Conservation (phyloP, 2,888 invertebrate genomes). For the Heliconius charithonia region DNA sequence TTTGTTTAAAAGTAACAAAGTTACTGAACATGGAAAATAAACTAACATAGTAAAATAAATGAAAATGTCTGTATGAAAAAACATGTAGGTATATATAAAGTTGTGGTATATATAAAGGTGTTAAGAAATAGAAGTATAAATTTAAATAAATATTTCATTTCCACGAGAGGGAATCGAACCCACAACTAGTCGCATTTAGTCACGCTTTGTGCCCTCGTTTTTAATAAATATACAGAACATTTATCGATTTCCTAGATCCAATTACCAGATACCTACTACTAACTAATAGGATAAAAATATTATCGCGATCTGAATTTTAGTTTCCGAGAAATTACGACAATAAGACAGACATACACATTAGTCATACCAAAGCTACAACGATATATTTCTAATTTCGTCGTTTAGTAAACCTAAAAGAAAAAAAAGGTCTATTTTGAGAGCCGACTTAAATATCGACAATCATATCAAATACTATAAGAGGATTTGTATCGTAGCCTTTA, state of each 20-base stretch:
- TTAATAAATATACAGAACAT: too few species aligned
- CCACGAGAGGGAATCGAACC: too few species aligned
- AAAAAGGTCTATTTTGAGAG: neutral
- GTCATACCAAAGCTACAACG: neutral
- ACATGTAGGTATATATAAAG: neutral
- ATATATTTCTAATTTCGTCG: neutral
- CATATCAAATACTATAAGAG: conserved; percentile 14
- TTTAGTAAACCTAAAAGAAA: neutral
- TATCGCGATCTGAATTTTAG: too few species aligned
- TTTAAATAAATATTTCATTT: too few species aligned
- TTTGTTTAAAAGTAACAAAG: neutral
- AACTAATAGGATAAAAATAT: too few species aligned
- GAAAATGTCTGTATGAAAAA: neutral
- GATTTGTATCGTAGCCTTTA: neutral
- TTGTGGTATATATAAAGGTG: too few species aligned
- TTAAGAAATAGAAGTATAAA: too few species aligned
- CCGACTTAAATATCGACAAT: conserved; percentile 1
- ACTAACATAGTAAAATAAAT: neutral
- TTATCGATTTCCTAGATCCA: too few species aligned
- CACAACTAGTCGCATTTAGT: too few species aligned
- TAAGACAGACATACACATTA: neutral
- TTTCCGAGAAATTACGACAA: too few species aligned
- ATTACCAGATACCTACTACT: too few species aligned
- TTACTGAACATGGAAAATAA: neutral
- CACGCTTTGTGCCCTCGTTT: too few species aligned